Evolutionary conservation across 92 coral and sea anemone genomes (phyloP).

Genomic region (Zoanthus sociatus): DNA sequence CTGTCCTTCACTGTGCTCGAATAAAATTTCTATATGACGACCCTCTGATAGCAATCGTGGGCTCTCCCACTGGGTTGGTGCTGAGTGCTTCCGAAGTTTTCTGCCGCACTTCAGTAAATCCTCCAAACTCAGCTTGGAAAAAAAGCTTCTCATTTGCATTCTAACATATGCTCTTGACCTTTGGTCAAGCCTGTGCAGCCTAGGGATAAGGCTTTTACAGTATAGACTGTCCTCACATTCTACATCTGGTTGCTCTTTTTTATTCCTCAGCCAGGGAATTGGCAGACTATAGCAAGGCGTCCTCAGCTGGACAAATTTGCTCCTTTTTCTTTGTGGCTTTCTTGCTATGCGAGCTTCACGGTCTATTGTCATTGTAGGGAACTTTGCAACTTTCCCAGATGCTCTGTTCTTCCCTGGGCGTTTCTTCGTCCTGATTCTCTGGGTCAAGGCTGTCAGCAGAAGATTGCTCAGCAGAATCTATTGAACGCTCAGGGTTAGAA

Average conservation of each 20-base stretch:
- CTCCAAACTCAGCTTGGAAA: conserved; percentile 49
- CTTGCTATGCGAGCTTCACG: conserved; percentile 19
- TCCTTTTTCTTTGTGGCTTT: conserved; percentile 24
- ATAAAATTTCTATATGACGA: conserved; percentile 5
- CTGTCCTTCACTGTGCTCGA: conserved; percentile 30
- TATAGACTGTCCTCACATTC: conserved; percentile 33
- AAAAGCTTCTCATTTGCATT: conserved; percentile 43
- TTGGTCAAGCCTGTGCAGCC: conserved; percentile 22
- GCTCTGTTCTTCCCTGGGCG: conserved; percentile 6
- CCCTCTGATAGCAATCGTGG: conserved; percentile 9
- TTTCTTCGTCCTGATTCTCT: conserved; percentile 13
- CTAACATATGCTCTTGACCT: conserved; percentile 16
- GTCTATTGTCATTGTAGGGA: conserved; percentile 16
- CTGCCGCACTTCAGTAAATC: conserved; percentile 13
- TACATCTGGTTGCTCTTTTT: neutral
- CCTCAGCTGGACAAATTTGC: conserved; percentile 3
- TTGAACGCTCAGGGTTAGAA: conserved; percentile 3
- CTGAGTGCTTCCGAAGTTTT: neutral
- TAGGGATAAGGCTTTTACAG: conserved; percentile 43
- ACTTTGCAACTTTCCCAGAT: conserved; percentile 20
- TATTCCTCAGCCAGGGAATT: neutral
- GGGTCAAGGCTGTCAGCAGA: conserved; percentile 15
- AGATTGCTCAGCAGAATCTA: conserved; percentile 22
- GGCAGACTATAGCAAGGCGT: conserved; percentile 12
- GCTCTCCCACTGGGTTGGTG: conserved; percentile 22